Evolutionary conservation across 2,888 invertebrate species (phyloP), one percentile per base, ranked within the genome.

Genomic region (Petrolisthes cinctipes): DNA sequence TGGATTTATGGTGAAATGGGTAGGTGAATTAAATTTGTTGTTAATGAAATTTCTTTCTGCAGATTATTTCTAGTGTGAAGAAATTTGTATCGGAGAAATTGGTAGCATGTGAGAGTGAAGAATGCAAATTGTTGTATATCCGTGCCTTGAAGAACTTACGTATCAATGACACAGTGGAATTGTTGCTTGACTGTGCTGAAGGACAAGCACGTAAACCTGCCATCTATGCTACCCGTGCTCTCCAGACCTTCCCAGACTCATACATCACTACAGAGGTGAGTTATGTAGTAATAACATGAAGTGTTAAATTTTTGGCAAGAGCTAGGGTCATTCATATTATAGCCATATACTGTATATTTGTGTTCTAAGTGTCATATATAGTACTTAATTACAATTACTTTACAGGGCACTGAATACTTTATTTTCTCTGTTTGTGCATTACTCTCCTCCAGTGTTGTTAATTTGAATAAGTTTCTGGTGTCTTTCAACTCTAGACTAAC

Each of bases 81-180:
- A 91, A 92, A 11, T 91, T 92, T 66, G 85, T 93, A 4, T 87
- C 92, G 66, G 91, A 93, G 1, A 92, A 94, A 0, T 92, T 95
- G 53, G 92, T 93, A 7, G 92, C 93, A n/a, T 95, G 95, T 91
- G 92, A 92, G 4, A 93, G 94, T 5, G 94, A 94, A 76, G 93
- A 94, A 1, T 96, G 96, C 91, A 94, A 94, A 86, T 92, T 94
- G 51, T 93, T 94, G 81, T 95, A 94, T 91, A 93, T 97, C 61
- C 94, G 96, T 85, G 95, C 95, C 0, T 92, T 97, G 73, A 95
- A 95, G 91, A 97, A 97, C 93, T 93, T 97, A 0, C 94, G 94
- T 84, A 94, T 95, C 82, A 93, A 94, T 17, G 92, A 93, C 0
- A 94, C 95, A 0, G 93, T 96, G n/a, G 94, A 95, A 4, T 92